A percentile compares a stretch with the other conserved stretches of the same genome.
Evolutionary conservation across 2,113 vertebrate species (phyloP).

Genomic region (Columbina picui): DNA sequence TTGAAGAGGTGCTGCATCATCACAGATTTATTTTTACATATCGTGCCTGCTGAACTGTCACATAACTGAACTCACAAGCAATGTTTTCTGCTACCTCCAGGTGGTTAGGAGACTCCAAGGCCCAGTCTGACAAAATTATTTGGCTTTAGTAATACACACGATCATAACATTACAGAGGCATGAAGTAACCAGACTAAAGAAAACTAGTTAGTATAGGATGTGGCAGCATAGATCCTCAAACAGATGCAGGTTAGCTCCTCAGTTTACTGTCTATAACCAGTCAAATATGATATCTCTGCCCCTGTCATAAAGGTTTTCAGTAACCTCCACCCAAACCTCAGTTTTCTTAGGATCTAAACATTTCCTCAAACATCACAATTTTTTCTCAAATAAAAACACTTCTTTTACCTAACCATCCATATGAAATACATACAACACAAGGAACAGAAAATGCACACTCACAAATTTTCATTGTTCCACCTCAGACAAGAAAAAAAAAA

Average conservation of each 20-base stretch:
- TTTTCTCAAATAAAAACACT: not conserved
- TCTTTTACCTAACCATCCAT: not conserved
- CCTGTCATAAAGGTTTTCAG: not conserved
- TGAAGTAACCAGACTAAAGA: slow-evolving; percentile 34
- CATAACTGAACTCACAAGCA: slow-evolving; percentile 36
- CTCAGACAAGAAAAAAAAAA: not conserved
- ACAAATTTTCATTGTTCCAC: not conserved
- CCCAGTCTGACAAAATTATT: slow-evolving; percentile 15
- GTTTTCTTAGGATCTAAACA: not conserved
- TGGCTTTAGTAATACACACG: not conserved
- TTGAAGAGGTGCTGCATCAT: slow-evolving; percentile 42
- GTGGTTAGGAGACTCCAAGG: slow-evolving; percentile 17
- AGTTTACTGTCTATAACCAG: not conserved
- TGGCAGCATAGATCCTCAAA: not conserved
- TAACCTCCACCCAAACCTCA: not conserved
- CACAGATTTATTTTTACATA: slow-evolving; percentile 60
- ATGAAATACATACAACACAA: not conserved
- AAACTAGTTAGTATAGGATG: slow-evolving; percentile 6
- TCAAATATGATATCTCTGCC: not conserved
- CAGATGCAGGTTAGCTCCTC: not conserved
- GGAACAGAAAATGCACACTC: not conserved
- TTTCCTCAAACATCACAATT: not conserved
- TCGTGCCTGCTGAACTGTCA: slow-evolving; percentile 11
- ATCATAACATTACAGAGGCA: slow-evolving; percentile 32
- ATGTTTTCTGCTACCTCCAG: slow-evolving; percentile 55